These are phyloP conservation scores for Burhinus bistriatus DNA, from an alignment of 2,113 vertebrate species.

Conservation along the genomic window DNA sequence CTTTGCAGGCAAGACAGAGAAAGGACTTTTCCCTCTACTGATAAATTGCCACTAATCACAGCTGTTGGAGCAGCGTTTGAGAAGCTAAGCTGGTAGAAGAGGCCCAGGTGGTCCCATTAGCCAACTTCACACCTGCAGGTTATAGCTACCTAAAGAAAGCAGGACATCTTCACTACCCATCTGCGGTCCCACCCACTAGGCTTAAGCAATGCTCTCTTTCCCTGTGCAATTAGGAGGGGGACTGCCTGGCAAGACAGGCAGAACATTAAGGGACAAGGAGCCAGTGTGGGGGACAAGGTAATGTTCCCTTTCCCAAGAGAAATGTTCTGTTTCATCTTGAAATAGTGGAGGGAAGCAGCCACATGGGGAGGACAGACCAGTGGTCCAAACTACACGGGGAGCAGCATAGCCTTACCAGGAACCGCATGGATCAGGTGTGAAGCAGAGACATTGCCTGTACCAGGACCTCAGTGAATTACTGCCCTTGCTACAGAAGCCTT, in stretches of 20 bases:
- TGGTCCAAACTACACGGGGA: not conserved
- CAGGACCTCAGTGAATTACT: not conserved
- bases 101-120: not conserved
- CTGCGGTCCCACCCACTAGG: not conserved
- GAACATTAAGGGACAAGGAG: not conserved
- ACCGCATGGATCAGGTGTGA: not conserved
- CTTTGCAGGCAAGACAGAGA: not conserved
- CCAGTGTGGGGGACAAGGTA: not conserved
- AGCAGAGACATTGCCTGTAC: rapidly evolving
- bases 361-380: not conserved
- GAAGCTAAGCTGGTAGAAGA: not conserved
- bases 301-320: not conserved
- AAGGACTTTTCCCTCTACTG: not conserved
- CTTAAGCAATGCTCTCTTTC: not conserved
- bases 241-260: not conserved
- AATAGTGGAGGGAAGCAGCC: not conserved
- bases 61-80: not conserved
- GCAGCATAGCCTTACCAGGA: not conserved
- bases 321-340: not conserved
- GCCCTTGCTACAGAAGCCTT: not conserved
- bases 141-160: not conserved
- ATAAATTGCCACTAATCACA: not conserved
- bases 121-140: not conserved
- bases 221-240: not conserved
- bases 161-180: not conserved